Conservation (phyloP, 2,797 vertebrate species). For the Sitta carolinensis region DNA sequence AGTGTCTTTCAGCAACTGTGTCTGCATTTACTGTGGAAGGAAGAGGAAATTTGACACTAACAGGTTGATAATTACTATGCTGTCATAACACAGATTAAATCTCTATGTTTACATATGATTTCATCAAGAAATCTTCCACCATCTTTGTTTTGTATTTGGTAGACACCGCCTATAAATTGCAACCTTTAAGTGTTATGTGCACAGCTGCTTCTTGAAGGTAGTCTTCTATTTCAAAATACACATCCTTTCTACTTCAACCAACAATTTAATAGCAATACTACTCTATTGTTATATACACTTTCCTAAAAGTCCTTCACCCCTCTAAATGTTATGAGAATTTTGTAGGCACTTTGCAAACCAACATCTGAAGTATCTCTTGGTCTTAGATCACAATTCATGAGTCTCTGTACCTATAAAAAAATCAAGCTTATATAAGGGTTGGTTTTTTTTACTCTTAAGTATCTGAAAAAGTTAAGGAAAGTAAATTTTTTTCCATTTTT, state of each 20-base stretch:
- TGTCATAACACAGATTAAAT: not conserved
- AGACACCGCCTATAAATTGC: not conserved
- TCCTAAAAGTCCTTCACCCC: not conserved
- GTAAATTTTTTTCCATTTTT: not conserved
- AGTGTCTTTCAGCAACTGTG: not conserved
- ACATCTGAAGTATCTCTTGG: not conserved
- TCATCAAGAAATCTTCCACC: not conserved
- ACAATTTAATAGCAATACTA: not conserved
- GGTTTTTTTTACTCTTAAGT: not conserved
- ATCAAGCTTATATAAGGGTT: not conserved
- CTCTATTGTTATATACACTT: not conserved
- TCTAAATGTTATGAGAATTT: not conserved
- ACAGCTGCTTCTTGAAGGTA: not conserved
- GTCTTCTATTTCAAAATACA: not conserved
- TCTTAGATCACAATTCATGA: not conserved
- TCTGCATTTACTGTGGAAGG: not conserved
- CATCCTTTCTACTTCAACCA: not conserved
- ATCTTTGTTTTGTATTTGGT: not conserved
- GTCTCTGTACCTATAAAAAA: not conserved
- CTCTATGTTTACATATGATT: not conserved
- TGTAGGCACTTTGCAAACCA: not conserved
- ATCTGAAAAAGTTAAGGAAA: not conserved
- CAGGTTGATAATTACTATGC: not conserved
- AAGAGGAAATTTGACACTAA: not conserved
- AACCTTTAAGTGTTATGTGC: not conserved